Evolutionary conservation across 2,797 vertebrate genomes (phyloP).

Genomic region (Synaphobranchus kaupii): DNA sequence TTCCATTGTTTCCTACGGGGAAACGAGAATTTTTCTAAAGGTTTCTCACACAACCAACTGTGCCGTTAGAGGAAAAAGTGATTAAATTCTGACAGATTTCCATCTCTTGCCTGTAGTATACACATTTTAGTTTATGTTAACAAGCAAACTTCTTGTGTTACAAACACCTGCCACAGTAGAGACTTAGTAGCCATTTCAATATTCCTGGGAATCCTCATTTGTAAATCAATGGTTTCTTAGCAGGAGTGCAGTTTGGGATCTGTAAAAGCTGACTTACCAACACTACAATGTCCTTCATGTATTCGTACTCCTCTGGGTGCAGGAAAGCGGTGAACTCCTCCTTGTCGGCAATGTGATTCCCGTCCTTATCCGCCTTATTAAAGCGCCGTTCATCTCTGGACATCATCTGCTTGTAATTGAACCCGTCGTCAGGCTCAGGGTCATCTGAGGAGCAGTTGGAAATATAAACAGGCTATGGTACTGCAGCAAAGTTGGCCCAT

Average conservation of each 20-base stretch:
- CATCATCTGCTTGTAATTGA: constrained; percentile 90
- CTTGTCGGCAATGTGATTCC: constrained; percentile 81
- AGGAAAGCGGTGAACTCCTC: constrained; percentile 89
- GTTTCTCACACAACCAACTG: background rate
- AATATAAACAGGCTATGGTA: background rate
- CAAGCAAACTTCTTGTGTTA: background rate
- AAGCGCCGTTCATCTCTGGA: constrained; percentile 85
- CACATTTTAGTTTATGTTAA: background rate
- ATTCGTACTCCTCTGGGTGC: constrained; percentile 87
- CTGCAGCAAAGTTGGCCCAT: background rate
- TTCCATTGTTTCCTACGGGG: constrained; percentile 87
- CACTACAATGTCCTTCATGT: constrained; percentile 91
- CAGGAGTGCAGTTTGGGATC: background rate
- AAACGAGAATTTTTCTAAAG: background rate
- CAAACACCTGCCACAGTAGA: background rate
- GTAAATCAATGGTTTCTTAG: background rate
- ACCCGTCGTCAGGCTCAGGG: constrained; percentile 77
- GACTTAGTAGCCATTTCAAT: background rate
- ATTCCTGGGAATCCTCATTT: background rate
- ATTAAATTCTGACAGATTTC: background rate
- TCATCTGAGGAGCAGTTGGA: constrained; percentile 67
- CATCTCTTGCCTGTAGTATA: background rate
- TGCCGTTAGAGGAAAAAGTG: background rate
- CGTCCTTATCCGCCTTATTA: constrained; percentile 81
- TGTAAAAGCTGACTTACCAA: constrained; percentile 70